These are phyloP conservation scores for Morus bassanus DNA, from an alignment of 2,797 vertebrate genomes.

Conservation along the genomic window DNA sequence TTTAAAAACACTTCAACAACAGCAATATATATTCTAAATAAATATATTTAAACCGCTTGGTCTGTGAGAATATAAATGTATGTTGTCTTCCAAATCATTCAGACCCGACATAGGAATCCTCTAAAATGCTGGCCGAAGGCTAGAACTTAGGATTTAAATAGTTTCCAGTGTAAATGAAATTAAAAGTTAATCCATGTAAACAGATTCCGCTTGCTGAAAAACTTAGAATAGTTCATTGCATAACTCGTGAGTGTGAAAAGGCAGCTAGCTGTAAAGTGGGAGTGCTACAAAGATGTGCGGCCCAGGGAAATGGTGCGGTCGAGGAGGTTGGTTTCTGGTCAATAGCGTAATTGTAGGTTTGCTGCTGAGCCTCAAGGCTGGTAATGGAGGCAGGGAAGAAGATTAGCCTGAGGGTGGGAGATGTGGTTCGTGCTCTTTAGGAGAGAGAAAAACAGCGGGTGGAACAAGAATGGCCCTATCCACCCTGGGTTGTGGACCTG, in stretches of 20 bases:
- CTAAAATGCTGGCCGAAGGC: background rate
- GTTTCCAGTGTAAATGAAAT: background rate
- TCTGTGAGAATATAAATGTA: background rate
- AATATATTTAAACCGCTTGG: background rate
- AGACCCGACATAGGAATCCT: background rate
- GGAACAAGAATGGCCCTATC: background rate
- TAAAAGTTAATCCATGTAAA: background rate
- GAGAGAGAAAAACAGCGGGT: background rate
- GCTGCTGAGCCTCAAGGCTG: background rate
- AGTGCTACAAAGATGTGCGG: background rate
- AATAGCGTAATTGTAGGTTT: background rate
- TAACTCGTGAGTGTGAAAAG: background rate
- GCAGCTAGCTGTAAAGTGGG: background rate
- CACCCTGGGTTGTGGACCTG: background rate
- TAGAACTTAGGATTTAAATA: background rate
- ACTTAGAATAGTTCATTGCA: background rate
- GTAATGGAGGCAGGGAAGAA: too few species aligned
- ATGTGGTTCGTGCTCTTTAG: background rate
- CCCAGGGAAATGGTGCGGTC: accelerated
- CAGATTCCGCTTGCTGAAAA: background rate
- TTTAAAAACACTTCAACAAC: background rate
- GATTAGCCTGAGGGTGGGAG: background rate
- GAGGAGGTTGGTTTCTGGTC: background rate
- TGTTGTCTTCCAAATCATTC: background rate
- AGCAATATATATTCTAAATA: background rate